phyloP scores from a whole-genome alignment of 2,797 vertebrate genomes.

The Spondyliosoma cantharus region DNA sequence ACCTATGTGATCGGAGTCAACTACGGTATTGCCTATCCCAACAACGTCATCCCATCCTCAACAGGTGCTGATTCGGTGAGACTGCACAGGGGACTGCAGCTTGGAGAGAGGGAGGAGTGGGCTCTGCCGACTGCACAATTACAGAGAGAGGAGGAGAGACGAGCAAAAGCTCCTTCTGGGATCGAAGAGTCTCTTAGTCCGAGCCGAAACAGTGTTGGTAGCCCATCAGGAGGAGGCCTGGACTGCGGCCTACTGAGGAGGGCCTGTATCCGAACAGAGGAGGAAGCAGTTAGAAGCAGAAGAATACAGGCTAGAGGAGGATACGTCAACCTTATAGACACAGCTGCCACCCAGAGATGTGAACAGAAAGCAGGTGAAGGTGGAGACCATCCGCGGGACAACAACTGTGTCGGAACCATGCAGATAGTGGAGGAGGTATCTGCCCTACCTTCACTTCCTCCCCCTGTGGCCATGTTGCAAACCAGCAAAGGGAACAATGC shows the following conservation, averaged over 20 bases:
- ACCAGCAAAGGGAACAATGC: slow-evolving; percentile 86
- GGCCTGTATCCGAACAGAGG: slow-evolving; percentile 55
- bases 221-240: slow-evolving; percentile 51
- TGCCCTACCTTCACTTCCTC: slow-evolving; percentile 87
- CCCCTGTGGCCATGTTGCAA: slow-evolving; percentile 93
- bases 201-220: slow-evolving; percentile 59
- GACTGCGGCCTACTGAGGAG: slow-evolving; percentile 55
- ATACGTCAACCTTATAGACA: slow-evolving; percentile 79
- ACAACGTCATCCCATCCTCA: slow-evolving; percentile 87
- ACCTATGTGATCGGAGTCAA: slow-evolving; percentile 93
- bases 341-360: slow-evolving; percentile 86
- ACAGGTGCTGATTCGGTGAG: slow-evolving; percentile 83
- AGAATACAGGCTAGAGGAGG: slow-evolving; percentile 63
- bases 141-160: slow-evolving; percentile 80
- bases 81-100: slow-evolving; percentile 77
- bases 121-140: slow-evolving; percentile 85
- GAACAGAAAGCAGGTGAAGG: slow-evolving; percentile 92
- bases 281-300: slow-evolving; percentile 39
- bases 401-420: slow-evolving; percentile 86
- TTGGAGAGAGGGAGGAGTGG: slow-evolving; percentile 77
- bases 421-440: slow-evolving; percentile 96
- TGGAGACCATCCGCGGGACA: slow-evolving; percentile 82
- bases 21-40: slow-evolving; percentile 90
- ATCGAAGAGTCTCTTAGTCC: slow-evolving; percentile 37
- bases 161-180: slow-evolving; percentile 30